These are phyloP conservation scores for Perodicticus potto DNA, from an alignment of 2,797 vertebrate species.

Conservation along the genomic window DNA sequence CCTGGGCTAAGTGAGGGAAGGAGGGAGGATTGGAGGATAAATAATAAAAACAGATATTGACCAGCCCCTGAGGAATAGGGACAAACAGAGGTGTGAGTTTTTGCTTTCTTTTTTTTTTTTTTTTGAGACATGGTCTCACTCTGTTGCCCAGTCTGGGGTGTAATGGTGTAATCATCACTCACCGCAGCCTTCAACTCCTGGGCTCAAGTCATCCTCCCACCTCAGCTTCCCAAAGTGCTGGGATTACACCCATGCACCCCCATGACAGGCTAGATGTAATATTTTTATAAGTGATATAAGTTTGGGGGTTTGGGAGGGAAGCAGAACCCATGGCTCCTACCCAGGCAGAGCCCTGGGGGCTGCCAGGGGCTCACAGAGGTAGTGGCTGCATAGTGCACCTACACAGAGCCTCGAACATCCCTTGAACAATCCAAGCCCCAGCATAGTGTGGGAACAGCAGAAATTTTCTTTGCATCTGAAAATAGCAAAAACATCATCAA, in stretches of 20 bases:
- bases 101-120: neutral
- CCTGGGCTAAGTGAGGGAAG: neutral
- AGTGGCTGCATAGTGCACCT: accelerated
- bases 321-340: neutral
- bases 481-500: neutral
- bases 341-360: neutral
- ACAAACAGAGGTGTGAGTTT: neutral
- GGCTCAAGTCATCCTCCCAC: neutral
- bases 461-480: neutral
- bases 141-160: neutral
- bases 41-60: neutral
- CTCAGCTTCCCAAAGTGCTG: neutral
- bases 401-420: neutral
- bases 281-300: neutral
- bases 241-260: neutral
- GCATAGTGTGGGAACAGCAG: neutral
- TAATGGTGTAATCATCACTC: neutral
- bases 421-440: neutral
- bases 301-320: neutral
- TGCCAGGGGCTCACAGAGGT: neutral
- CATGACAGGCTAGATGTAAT: neutral
- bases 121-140: neutral
- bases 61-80: neutral
- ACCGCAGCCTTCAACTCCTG: neutral
- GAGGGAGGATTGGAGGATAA: neutral